A percentile compares a stretch with the other conserved stretches of the same genome.
Evolutionary conservation across 1,140 invertebrate species (phyloP).

Genomic region (Microplitis mediator): DNA sequence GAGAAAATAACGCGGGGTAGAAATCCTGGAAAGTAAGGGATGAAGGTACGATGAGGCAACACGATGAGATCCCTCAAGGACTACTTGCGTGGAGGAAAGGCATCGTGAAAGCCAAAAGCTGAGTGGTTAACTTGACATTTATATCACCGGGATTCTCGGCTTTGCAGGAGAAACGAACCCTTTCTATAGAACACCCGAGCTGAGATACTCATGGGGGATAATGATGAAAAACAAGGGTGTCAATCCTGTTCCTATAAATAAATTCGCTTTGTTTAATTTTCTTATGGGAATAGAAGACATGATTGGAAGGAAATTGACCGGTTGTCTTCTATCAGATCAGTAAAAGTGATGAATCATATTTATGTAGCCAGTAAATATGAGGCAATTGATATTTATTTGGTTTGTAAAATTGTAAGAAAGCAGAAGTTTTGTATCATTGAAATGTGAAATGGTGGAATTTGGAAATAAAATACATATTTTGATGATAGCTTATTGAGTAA

Average conservation of each 20-base stretch:
- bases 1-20: slow-evolving; percentile 1
- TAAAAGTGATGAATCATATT: no score
- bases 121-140: slow-evolving; percentile 60
- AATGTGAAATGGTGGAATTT: no score
- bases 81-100: background rate
- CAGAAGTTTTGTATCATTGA: no score
- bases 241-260: background rate
- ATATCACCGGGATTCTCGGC: slow-evolving; percentile 58
- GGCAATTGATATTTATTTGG: no score
- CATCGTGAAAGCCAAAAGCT: slow-evolving; percentile 46
- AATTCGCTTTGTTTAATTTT: no score
- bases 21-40: slow-evolving; percentile 29
- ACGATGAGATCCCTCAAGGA: slow-evolving; percentile 23
- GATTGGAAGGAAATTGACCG: no score
- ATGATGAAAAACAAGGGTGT: slow-evolving; percentile 1
- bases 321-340: no score
- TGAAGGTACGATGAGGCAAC: slow-evolving; percentile 6
- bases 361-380: no score
- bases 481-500: no score
- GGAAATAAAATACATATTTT: no score
- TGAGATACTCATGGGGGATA: background rate
- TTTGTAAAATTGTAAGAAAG: no score
- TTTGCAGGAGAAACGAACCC: slow-evolving; percentile 51
- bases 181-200: background rate
- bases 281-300: no score